phyloP scores from a whole-genome alignment of 2,113 vertebrate species.

The Hassar affinis region DNA sequence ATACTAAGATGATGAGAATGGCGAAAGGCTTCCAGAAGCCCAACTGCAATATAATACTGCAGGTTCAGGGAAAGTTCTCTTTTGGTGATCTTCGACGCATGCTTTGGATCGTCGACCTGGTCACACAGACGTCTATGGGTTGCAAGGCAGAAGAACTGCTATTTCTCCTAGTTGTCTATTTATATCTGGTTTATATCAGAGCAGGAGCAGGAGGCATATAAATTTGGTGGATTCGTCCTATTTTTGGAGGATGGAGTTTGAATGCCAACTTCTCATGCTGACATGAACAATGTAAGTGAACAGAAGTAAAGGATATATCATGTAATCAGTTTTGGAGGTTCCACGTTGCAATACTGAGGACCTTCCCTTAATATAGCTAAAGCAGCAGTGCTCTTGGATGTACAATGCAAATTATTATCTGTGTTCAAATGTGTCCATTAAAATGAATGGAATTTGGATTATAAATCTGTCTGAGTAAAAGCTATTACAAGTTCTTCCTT shows the following conservation, averaged over 20 bases:
- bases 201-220: not conserved
- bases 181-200: not conserved
- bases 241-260: not conserved
- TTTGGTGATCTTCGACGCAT: not conserved
- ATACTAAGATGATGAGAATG: not conserved
- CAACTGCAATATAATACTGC: not conserved
- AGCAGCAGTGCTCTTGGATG: not conserved
- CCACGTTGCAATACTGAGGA: not conserved
- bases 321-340: not conserved
- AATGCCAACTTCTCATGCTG: not conserved
- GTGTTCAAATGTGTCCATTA: not conserved
- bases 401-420: not conserved
- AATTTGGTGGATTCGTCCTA: not conserved
- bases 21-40: not conserved
- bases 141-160: not conserved
- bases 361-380: not conserved
- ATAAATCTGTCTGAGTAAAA: not conserved
- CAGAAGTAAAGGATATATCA: not conserved
- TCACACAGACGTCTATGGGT: not conserved
- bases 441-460: not conserved
- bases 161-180: not conserved
- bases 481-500: not conserved
- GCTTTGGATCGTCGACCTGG: not conserved
- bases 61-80: not conserved
- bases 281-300: not conserved